Percentiles rank a stretch among this genome's conserved stretches.
Evolutionary conservation across 2,888 invertebrate species (phyloP).

Genomic region (Andrena fulva): DNA sequence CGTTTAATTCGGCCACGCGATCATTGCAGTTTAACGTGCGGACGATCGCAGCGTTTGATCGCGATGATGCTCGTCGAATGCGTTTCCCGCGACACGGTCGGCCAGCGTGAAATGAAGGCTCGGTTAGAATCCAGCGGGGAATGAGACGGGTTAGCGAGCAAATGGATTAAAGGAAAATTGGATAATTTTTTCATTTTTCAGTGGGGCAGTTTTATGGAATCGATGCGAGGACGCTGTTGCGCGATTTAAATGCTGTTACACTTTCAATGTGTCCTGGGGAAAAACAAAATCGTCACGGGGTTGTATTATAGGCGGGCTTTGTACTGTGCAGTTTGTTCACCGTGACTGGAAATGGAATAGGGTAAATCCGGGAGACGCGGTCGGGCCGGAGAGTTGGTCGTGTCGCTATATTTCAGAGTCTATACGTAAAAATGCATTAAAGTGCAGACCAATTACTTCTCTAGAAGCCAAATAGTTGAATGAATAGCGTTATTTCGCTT

Average conservation of each 20-base stretch:
- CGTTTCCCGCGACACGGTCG: neutral
- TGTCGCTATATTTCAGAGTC: too few relatives aligned
- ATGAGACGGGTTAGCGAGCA: slow-evolving; percentile 1
- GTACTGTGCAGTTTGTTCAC: too few relatives aligned
- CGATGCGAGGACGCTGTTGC: neutral
- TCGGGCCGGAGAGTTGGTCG: too few relatives aligned
- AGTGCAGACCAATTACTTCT: too few relatives aligned
- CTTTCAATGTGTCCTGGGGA: too few relatives aligned
- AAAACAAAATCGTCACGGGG: too few relatives aligned
- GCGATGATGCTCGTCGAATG: neutral
- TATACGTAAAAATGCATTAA: too few relatives aligned
- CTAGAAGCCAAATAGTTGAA: too few relatives aligned
- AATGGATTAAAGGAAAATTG: slow-evolving; percentile 22
- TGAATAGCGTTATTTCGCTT: too few relatives aligned
- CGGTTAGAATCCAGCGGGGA: slow-evolving; percentile 15
- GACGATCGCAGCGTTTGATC: slow-evolving; percentile 7
- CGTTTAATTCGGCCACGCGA: slow-evolving; percentile 30
- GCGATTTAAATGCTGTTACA: neutral
- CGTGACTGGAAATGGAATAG: too few relatives aligned
- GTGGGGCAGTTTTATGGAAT: neutral
- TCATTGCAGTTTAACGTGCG: slow-evolving; percentile 20
- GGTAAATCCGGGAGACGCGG: too few relatives aligned
- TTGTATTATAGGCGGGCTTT: too few relatives aligned
- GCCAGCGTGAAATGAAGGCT: slow-evolving; percentile 20
- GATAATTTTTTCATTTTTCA: slow-evolving; percentile 28